Conservation (phyloP, 2,113 vertebrate species). For the Tragulus kanchil region DNA sequence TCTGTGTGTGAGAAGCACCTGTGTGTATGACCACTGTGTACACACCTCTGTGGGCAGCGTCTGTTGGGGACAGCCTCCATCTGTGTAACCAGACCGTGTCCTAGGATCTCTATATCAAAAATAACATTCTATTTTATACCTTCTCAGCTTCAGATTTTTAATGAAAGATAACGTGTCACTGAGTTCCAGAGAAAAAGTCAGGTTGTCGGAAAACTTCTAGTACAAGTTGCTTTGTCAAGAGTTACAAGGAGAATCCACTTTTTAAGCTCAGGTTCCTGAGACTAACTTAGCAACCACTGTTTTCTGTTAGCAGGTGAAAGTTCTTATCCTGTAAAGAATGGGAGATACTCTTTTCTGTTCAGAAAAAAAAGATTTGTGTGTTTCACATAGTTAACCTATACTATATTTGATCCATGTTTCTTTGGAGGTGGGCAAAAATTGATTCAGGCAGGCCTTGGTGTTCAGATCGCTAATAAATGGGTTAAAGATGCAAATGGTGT, state of each 20-base stretch:
- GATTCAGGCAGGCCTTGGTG: background rate
- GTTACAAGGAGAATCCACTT: background rate
- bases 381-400: background rate
- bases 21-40: background rate
- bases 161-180: background rate
- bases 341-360: background rate
- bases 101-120: background rate
- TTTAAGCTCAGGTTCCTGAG: slow-evolving; percentile 2
- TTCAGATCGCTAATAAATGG: background rate
- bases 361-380: background rate
- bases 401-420: background rate
- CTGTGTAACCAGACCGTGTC: background rate
- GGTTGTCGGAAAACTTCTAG: background rate
- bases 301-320: background rate
- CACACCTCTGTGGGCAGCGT: background rate
- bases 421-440: background rate
- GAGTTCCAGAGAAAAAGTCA: background rate
- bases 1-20: background rate
- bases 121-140: background rate
- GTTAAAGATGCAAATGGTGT: background rate
- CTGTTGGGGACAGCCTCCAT: background rate
- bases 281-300: background rate
- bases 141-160: background rate
- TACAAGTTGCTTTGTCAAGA: background rate
- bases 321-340: background rate